These are phyloP conservation scores for Alfaro cultratus DNA, from an alignment of 2,797 vertebrate species.

Conservation along the genomic window DNA sequence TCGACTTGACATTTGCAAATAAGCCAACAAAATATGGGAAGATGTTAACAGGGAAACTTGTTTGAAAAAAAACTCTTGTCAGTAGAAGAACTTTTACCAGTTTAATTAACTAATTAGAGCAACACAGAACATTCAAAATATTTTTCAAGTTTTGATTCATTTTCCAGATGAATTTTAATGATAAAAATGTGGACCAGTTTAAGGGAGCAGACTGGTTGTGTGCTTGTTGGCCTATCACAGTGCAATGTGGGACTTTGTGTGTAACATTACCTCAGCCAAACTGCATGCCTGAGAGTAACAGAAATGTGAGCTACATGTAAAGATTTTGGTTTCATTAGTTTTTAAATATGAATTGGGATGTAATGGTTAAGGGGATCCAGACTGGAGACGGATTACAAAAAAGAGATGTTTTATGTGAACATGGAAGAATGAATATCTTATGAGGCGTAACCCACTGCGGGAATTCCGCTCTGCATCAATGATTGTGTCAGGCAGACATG, in stretches of 20 bases:
- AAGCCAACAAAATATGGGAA: background rate
- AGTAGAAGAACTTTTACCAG: background rate
- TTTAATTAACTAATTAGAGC: background rate
- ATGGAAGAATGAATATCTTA: background rate
- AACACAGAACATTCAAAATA: background rate
- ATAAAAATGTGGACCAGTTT: background rate
- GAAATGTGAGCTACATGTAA: background rate
- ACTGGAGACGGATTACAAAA: background rate
- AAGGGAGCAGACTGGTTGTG: background rate
- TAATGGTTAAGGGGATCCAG: background rate
- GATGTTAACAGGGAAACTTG: background rate
- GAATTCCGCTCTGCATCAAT: background rate
- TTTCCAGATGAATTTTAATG: background rate
- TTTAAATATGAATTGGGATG: background rate
- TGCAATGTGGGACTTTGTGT: background rate
- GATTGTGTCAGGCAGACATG: background rate
- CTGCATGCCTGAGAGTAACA: background rate
- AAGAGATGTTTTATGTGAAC: background rate
- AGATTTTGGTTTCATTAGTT: background rate
- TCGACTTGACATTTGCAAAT: background rate
- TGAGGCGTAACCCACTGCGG: background rate
- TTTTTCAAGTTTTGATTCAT: background rate
- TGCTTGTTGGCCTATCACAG: background rate
- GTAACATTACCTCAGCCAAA: background rate
- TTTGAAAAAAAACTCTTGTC: background rate